Evolutionary conservation across 2,113 vertebrate genomes (phyloP).

Genomic region (Hydrochoerus hydrochaeris): DNA sequence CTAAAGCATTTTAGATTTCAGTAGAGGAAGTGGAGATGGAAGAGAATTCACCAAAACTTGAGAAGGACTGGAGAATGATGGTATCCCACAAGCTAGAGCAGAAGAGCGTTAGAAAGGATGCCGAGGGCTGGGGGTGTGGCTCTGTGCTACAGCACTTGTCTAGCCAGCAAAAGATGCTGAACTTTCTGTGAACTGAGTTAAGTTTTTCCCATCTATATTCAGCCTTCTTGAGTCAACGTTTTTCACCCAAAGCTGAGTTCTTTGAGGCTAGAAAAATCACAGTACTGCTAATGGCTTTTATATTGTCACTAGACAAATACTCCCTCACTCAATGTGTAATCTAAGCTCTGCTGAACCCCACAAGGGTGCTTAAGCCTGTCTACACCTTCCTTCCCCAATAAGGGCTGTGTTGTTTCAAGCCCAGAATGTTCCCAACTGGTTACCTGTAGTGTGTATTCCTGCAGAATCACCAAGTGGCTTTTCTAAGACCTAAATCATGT

Average conservation of each 20-base stretch:
- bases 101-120: not conserved
- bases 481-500: not conserved
- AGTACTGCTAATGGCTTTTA: conserved; percentile 50
- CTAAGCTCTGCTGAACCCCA: conserved; percentile 48
- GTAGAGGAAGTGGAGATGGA: not conserved
- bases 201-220: not conserved
- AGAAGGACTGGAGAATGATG: not conserved
- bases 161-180: not conserved
- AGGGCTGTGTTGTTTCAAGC: conserved; percentile 36
- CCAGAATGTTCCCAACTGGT: not conserved
- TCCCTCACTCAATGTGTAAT: not conserved
- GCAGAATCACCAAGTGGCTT: not conserved
- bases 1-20: not conserved
- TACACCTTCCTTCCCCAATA: not conserved
- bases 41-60: not conserved
- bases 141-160: not conserved
- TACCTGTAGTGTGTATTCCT: not conserved
- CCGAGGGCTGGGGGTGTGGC: not conserved
- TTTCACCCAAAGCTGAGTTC: conserved; percentile 21
- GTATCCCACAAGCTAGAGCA: not conserved
- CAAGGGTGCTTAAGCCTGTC: conserved; percentile 17
- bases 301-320: conserved; percentile 22
- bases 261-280: conserved; percentile 23
- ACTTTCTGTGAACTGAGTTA: not conserved
- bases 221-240: not conserved